These are phyloP conservation scores for Pangasius krempfi DNA, from an alignment of 2,797 vertebrate species.

Conservation along the genomic window DNA sequence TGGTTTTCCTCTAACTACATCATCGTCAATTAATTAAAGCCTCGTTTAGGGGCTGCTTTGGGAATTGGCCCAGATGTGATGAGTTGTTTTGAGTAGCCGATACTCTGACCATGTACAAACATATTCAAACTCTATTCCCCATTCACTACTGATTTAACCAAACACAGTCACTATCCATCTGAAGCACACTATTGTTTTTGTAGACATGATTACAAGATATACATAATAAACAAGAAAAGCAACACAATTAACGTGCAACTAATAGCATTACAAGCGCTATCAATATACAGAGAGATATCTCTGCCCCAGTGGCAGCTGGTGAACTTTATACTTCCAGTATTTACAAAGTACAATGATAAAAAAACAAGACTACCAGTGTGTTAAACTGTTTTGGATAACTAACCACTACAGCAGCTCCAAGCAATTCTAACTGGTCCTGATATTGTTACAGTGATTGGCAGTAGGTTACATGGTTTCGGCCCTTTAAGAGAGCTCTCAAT, in stretches of 20 bases:
- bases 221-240: background rate
- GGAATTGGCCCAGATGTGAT: background rate
- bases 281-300: too few relatives aligned
- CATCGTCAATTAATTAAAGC: background rate
- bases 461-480: background rate
- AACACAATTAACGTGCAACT: too few relatives aligned
- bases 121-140: background rate
- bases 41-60: background rate
- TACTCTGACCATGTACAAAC: background rate
- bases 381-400: background rate
- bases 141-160: background rate
- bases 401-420: background rate
- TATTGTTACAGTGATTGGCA: background rate
- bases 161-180: background rate
- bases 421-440: background rate
- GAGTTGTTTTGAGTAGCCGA: background rate
- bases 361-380: background rate
- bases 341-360: background rate
- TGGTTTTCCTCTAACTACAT: background rate
- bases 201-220: background rate
- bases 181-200: background rate
- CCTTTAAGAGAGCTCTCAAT: background rate
- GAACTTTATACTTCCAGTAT: background rate
- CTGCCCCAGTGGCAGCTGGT: too few relatives aligned
- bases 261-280: too few relatives aligned